Evolutionary conservation across 1,140 invertebrate species (phyloP), one percentile per base, ranked within the genome.

Genomic region (Augochlora pura): DNA sequence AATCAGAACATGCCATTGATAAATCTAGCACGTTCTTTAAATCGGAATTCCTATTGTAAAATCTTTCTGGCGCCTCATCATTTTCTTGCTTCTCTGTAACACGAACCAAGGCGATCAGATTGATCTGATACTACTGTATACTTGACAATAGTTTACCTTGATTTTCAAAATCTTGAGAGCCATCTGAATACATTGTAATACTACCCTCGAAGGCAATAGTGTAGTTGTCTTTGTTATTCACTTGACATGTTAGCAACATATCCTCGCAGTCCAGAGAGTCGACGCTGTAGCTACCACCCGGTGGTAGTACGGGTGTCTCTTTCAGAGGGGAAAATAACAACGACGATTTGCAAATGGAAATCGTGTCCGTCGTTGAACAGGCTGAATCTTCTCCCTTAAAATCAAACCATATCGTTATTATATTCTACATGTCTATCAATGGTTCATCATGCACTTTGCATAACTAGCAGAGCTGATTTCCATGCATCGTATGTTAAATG

Each of bases 201-300:
- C 97, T 97, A 84, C 97, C 97, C 93, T 98, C 97, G 88, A 98
- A 98, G 66, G 97, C 97, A 87, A 98, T 98, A 69, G 97, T 98
- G 90, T 98, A 98, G 93, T 98, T 98, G 90, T 98, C 96, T 93
- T 98, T 98, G 89, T 98, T 98, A 73, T 93, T 92, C 18, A 97
- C 96, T 90, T 97, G 96, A 90, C 97, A 97, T 69, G 97, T 98
- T 52, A 98, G 94, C 87, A 98, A 95, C 89, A 98, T 96, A 88
- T 98, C 97, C 88, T 97, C 97, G 92, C 97, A 97, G 91, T 98
- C 97, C 70, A 98, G 93, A 63, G 97, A 98, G 90, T 98, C 97
- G 32, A 98, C 97, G 73, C 96, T 97, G 91, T 97, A 97, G 89
- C 97, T 97, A 38, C 93, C 93, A 32, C 94, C 94, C 7, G 95